Base-by-base conservation (phyloP, 2,797 vertebrate genomes). In the Euthynnus affinis region DNA sequence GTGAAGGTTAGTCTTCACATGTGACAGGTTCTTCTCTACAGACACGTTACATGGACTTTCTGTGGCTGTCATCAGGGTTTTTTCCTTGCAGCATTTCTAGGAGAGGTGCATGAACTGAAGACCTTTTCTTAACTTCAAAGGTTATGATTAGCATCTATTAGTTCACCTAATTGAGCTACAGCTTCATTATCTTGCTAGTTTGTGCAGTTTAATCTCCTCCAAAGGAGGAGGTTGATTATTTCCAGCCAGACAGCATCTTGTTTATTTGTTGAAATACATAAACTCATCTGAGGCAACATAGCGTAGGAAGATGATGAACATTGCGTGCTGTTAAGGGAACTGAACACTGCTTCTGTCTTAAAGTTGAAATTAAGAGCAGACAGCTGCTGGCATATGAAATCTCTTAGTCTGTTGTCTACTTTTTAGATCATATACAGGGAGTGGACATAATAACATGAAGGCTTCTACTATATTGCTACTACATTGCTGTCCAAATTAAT, bases 371-470 rank as follows among this genome's bases (percentile, higher is more conserved):
- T 5, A 70, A 34, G 15, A 42, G 58, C 27, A 60, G 58, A 46
- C 76, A 59, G 49, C 57, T 68, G 23, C 52, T 74, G 37, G 70
- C 46, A 60, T 76, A 32, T 74, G 64, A 81, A 56, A 53, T 71
- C 58, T 62, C 46, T 42, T 60, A 58, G 32, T 67, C 29, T 77
- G 52, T 60, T 32, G 55, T 69, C 52, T 17, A 61, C 25, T 44
- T 10, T 40, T 58, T 60, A 25, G 7, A 70, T 59, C 37, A 75
- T 42, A 65, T 58, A 60, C 40, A 46, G 32, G 9, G 14, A 66
- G 22, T 44, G 9, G 32, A 27, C 59, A 46, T 4, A 15, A 49
- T 25, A 60, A 44, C 46, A 62, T 9, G 2, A 62, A 49, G 12
- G 32, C 4, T 49, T 52, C 4, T 22, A 59, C 20, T 56, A 34